Base-by-base conservation (phyloP, 1,140 invertebrate species). In the Drosophila asahinai region DNA sequence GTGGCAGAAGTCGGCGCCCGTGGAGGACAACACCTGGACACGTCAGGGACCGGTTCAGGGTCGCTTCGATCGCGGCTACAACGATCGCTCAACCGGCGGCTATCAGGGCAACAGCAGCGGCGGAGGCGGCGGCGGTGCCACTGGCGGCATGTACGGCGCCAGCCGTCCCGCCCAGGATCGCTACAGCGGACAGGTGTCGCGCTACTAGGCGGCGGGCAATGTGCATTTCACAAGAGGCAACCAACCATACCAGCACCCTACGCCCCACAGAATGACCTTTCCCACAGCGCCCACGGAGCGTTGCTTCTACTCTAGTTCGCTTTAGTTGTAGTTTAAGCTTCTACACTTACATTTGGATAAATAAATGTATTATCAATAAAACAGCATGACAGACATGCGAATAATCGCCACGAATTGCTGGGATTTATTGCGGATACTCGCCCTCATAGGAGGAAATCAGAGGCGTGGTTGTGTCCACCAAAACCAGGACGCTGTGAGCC, bases 381-480 rank as follows among this genome's bases (percentile, higher is more conserved):
- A 45, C n/a, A 0, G 58, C 17, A 22, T 61, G 25, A 33, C 15
- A 64, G 14, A 72, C 52, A 30, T 55, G 51, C 15, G 22, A 42
- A 55, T 40, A 43, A 30, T 22, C 14, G 22, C 17, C 22, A 8
- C 11, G 11, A 8, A 8, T 17, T 25, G 14, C 12, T 27, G 14
- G 11, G 14, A 30, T 67, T 52, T 48, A 47, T 55, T 40, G 55
- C 3, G 67, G 70, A 40, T 36, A 73, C 8, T 74, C 71, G 1
- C 81, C 78, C 58, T 91, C 91, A 27, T 76, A 81, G 15, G 91
- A 92, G 27, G 86, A 86, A 15, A 92, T 74, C 2, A 95, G 92
- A 1, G 95, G 95, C 1, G 94, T 95, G 5, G 95, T 96, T 2
- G 96, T 96, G 63, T 96, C 95, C 7, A 96, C 94, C 61, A 95